phyloP scores from a whole-genome alignment of 1,140 invertebrate species.

The Gonatopus flavifemur region DNA sequence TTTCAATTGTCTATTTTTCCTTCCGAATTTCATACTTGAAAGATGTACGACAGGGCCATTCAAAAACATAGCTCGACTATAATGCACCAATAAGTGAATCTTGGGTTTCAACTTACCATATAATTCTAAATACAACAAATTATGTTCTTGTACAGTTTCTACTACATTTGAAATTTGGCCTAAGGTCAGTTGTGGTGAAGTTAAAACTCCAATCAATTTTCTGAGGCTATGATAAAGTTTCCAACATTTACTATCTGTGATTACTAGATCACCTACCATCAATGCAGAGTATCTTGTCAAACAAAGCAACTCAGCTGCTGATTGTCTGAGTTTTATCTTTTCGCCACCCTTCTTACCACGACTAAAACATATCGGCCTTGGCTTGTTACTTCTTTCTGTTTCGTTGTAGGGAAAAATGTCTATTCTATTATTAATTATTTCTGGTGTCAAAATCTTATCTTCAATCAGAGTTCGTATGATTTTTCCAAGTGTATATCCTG shows the following conservation, averaged over 20 bases:
- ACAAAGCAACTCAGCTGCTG: constrained; percentile 23
- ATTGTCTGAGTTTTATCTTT: constrained; percentile 25
- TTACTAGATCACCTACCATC: constrained; percentile 17
- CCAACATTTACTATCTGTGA: constrained; percentile 7
- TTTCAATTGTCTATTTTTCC: constrained; percentile 22
- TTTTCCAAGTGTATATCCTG: constrained; percentile 16
- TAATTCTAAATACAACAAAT: constrained; percentile 13
- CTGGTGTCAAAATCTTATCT: constrained; percentile 17
- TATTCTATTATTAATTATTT: constrained; percentile 20
- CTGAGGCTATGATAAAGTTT: constrained; percentile 19
- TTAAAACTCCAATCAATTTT: too few relatives aligned
- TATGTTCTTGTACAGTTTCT: constrained; percentile 18
- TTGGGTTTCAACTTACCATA: too few relatives aligned
- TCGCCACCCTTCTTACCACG: constrained; percentile 4
- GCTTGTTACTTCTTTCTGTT: constrained; percentile 17
- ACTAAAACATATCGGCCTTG: constrained; percentile 7
- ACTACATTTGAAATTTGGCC: too few relatives aligned
- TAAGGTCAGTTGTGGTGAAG: too few relatives aligned
- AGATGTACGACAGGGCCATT: constrained; percentile 18
- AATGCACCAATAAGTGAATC: constrained; percentile 19
- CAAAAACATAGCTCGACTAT: constrained; percentile 11
- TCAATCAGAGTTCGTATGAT: constrained; percentile 13
- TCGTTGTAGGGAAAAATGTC: constrained; percentile 15
- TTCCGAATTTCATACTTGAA: constrained; percentile 14
- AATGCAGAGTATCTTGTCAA: constrained; percentile 17